Evolutionary conservation across 2,888 invertebrate genomes (phyloP), one percentile per base, ranked within the genome.

Genomic region (Oscheius sp.): DNA sequence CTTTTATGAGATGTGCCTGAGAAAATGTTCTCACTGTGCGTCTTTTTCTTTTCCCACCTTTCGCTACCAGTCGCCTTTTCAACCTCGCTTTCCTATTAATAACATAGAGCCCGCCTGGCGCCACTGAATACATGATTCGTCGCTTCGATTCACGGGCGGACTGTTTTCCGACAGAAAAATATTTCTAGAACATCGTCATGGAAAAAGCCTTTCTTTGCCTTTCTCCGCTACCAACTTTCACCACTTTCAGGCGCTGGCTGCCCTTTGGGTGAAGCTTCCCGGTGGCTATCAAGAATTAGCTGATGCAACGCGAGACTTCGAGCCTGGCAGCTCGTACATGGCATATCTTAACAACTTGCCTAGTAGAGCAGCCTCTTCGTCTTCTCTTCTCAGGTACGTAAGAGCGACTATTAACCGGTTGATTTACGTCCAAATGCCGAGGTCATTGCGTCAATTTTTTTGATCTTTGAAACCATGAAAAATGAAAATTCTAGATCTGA

Each of bases 251-350:
- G 78, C 82, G 52, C 75, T 84, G 67, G 73, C 83, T 42, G 71
- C 78, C 52, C 79, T 84, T 58, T 84, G 82, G 81, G 77, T 79
- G 45, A 78, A 79, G 29, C 67, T 82, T 72, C 83, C 84, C 29
- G 72, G 77, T 33, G 74, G 80, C 66, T 83, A 82, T 75, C 80
- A 85, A 69, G 71, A 88, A 88, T 82, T 89, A 89, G 69, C 78
- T 69, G 76, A 78, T 76, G 78, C 78, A 75, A 88, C 88, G 73
- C 87, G 88, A 61, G 85, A 86, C 39, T 90, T 90, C 82, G 88
- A 89, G 70, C 88, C 89, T 17, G 90, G 90, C 45, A 86, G 87
- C 46, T 89, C 90, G 80, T 90, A 89, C 83, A 87, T 88, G 78
- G 89, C 90, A 75, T 90, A 88, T 84, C 88, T 90, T 17, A 87